Evolutionary conservation across 1,140 invertebrate genomes (phyloP).

Genomic region (Asbolus verrucosus): DNA sequence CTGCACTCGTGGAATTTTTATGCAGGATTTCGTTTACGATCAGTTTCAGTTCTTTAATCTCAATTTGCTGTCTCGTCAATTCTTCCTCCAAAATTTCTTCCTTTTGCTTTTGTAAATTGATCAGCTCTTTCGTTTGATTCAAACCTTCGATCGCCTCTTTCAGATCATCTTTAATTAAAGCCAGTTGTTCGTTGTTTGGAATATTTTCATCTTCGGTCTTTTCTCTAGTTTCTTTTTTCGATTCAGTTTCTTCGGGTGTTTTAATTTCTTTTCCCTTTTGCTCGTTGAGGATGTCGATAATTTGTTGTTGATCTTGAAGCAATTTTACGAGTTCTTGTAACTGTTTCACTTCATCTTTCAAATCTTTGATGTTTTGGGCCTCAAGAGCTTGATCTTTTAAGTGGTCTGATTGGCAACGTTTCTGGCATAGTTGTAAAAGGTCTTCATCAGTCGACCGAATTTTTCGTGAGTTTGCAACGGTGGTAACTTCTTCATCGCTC

Average conservation of each 20-base stretch:
- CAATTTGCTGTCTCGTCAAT: constrained; percentile 48
- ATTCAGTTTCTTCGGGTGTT: constrained; percentile 32
- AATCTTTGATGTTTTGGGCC: constrained; percentile 50
- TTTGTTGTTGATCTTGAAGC: constrained; percentile 58
- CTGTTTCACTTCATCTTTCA: constrained; percentile 58
- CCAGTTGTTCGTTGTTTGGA: constrained; percentile 6
- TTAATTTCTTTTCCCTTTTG: no score
- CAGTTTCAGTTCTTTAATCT: constrained; percentile 5
- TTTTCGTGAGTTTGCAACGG: neutral
- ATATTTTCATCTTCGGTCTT: constrained; percentile 9
- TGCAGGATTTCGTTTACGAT: constrained; percentile 3
- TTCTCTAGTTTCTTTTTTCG: constrained; percentile 4
- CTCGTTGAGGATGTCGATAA: constrained; percentile 44
- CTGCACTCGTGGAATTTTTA: neutral
- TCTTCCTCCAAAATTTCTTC: constrained; percentile 51
- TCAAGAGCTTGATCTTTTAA: constrained; percentile 25
- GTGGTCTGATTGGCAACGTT: constrained; percentile 3
- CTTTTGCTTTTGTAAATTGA: constrained; percentile 49
- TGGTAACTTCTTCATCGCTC: constrained; percentile 22
- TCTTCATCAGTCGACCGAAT: constrained; percentile 7
- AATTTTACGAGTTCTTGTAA: constrained; percentile 55
- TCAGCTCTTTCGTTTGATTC: constrained; percentile 46
- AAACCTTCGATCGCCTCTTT: constrained; percentile 40
- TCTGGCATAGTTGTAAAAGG: neutral
- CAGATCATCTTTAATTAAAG: constrained; percentile 35